Conservation (phyloP, 2,113 vertebrate species). For the Limanda limanda region DNA sequence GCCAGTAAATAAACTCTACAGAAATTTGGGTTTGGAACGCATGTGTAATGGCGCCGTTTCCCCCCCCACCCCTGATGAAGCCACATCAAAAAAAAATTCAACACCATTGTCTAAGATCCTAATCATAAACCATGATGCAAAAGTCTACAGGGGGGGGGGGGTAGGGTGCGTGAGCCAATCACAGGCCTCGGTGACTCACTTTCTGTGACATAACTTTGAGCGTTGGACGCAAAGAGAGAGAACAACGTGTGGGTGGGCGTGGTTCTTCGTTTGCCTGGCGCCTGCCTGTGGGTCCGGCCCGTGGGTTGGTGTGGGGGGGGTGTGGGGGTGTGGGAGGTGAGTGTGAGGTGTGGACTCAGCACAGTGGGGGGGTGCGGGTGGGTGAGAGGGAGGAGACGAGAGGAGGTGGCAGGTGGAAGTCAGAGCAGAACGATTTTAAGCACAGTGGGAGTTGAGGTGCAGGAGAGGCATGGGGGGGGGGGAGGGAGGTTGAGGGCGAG, state of each 20-base stretch:
- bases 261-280: constrained; percentile 50
- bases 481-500: constrained; percentile 37
- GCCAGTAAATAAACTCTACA: constrained; percentile 21
- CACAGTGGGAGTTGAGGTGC: constrained; percentile 66
- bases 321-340: constrained; percentile 20
- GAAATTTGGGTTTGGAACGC: constrained; percentile 28
- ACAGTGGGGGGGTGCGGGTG: constrained; percentile 7
- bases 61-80: not conserved
- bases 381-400: not conserved
- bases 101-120: constrained; percentile 25
- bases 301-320: constrained; percentile 32
- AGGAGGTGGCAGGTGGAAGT: constrained; percentile 73
- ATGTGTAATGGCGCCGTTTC: not conserved
- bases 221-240: constrained; percentile 52
- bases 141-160: constrained; percentile 49
- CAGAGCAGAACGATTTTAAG: constrained; percentile 72
- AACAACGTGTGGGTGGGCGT: constrained; percentile 64
- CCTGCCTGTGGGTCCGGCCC: constrained; percentile 73
- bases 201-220: constrained; percentile 63
- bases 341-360: constrained; percentile 31
- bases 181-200: constrained; percentile 75
- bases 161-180: constrained; percentile 65
- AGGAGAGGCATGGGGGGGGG: constrained; percentile 21
- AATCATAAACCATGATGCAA: constrained; percentile 46
- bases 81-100: not conserved